phyloP scores from a whole-genome alignment of 2,113 vertebrate genomes.

The Alethe castanea region DNA sequence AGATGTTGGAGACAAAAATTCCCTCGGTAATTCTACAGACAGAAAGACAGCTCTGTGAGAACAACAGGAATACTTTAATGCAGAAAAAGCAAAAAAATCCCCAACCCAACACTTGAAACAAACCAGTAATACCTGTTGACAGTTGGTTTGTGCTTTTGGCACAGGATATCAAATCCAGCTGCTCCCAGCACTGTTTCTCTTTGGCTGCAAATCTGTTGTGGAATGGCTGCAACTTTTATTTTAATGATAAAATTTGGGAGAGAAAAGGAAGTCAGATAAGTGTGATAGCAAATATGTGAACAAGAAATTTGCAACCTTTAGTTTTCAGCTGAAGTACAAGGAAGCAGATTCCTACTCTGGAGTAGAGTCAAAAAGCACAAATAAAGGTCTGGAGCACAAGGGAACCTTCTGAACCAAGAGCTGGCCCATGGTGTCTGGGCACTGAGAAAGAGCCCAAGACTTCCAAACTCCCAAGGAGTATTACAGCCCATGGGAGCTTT shows the following conservation, averaged over 20 bases:
- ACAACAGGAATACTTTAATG: not conserved
- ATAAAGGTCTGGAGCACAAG: not conserved
- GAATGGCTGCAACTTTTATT: not conserved
- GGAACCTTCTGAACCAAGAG: not conserved
- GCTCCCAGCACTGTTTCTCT: not conserved
- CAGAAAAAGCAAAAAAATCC: not conserved
- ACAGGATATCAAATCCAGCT: not conserved
- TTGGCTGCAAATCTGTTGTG: not conserved
- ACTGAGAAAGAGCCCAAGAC: not conserved
- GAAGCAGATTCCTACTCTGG: not conserved
- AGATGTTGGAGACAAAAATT: not conserved
- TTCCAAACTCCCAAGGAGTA: not conserved
- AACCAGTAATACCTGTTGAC: not conserved
- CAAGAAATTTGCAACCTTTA: not conserved
- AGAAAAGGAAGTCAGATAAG: not conserved
- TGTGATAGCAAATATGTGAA: fast-evolving
- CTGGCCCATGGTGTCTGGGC: not conserved
- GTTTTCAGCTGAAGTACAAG: not conserved
- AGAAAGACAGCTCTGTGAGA: not conserved
- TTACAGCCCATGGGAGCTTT: not conserved
- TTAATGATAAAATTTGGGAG: not conserved
- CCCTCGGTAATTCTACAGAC: not conserved
- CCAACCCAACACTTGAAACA: not conserved
- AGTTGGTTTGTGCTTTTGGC: not conserved
- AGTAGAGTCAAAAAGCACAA: not conserved